phyloP scores from a whole-genome alignment of 2,113 vertebrate species.

The Lasiurus borealis region DNA sequence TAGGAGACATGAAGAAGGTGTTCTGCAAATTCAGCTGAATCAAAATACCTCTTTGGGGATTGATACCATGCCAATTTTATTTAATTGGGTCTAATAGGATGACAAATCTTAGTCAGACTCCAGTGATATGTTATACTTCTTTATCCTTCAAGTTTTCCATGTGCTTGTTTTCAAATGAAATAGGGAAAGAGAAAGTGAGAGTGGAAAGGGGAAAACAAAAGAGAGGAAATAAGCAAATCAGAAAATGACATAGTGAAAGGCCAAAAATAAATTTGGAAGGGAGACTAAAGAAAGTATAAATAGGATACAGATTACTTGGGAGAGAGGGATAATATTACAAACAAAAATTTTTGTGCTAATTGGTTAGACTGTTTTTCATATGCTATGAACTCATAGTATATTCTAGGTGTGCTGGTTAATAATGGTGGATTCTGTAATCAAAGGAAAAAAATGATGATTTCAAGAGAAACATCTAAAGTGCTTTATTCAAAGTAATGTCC shows the following conservation, averaged over 20 bases:
- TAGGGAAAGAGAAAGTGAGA: background rate
- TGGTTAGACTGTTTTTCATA: background rate
- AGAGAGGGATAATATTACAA: too few species aligned
- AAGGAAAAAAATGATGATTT: too few species aligned
- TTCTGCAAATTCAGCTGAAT: slow-evolving; percentile 20
- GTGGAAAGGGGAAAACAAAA: background rate
- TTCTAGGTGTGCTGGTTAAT: too few species aligned
- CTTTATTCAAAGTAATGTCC: too few species aligned
- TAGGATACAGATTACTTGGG: background rate
- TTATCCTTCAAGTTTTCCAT: background rate
- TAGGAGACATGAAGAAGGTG: background rate
- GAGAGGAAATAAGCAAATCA: background rate
- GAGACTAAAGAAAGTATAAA: background rate
- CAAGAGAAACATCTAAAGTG: too few species aligned
- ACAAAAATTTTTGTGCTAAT: background rate
- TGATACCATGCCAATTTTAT: background rate
- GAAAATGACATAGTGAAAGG: background rate
- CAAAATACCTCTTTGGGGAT: background rate
- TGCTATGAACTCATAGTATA: background rate
- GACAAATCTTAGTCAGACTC: background rate
- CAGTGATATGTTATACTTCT: background rate
- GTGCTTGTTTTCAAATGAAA: background rate
- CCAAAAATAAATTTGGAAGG: background rate
- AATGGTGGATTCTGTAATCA: too few species aligned
- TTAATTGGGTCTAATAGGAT: background rate